Base-by-base conservation (phyloP, 2,797 vertebrate species). In the Scolopax rusticola region DNA sequence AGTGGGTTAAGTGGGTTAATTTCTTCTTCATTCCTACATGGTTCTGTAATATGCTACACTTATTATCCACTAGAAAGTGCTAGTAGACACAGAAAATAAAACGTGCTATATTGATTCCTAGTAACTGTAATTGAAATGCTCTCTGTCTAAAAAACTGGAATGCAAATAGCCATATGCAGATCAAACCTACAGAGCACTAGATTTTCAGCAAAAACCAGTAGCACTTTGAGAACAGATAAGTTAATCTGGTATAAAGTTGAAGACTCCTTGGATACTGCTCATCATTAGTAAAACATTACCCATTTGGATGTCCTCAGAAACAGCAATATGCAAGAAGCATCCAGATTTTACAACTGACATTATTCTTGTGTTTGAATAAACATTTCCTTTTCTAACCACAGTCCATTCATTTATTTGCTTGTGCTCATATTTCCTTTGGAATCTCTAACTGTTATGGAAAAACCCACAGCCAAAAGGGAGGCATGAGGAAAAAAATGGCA, bases 371-470 rank as follows among this genome's bases (percentile, higher is more conserved):
- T 92, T 96, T 93, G 89, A 90, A 92, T 80, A 94, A 97, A 92
- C 73, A 87, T 94, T 94, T 96, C 95, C 75, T 92, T 87, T 95
- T 87, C 89, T 92, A 94, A 91, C 81, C 47, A 0, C 82, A 95
- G n/a, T 61, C 78, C 81, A 85, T 95, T 94, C 89, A 92, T 89
- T 85, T 93, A 93, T 83, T 95, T 96, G 82, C 82, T 92, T 96
- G 78, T 87, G 60, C 21, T 94, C 53, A 77, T 92, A 80, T 95
- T 96, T 96, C 81, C 81, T 92, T 93, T 96, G 92, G 95, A 96
- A 93, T 89, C 81, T 94, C 27, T 92, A 93, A 79, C 43, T 92
- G 87, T 89, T 89, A 86, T 95, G 96, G 95, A 97, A 97, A 97
- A 94, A 90, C 63, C 45, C 89, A 83, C 71, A 80, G 87, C 60